Conservation (phyloP, 2,888 invertebrate genomes). For the Saturnia japonica region DNA sequence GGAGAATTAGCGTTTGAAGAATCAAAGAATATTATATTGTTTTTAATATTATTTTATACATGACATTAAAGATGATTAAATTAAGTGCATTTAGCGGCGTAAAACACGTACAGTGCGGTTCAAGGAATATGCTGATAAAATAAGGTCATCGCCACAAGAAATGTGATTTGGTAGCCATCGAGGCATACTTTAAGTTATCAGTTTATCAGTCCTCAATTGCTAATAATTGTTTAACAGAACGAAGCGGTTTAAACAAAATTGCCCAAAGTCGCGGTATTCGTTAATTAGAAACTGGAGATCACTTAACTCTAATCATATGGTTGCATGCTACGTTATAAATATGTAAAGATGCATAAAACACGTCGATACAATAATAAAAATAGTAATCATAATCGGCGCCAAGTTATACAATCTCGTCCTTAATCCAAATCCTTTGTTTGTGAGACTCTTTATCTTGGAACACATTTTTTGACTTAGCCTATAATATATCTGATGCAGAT, state of each 20-base stretch:
- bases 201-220: not conserved
- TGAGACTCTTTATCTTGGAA: not conserved
- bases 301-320: not conserved
- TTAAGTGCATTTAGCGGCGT: too few relatives aligned
- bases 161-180: not conserved
- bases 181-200: not conserved
- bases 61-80: too few relatives aligned
- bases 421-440: not conserved
- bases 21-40: too few relatives aligned
- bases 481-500: not conserved
- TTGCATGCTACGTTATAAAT: not conserved
- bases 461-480: not conserved
- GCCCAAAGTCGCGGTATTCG: not conserved
- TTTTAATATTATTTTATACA: too few relatives aligned
- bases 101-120: not conserved
- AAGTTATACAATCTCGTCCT: not conserved
- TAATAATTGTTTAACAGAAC: not conserved
- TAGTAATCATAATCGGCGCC: not conserved
- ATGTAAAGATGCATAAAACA: not conserved
- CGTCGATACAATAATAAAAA: not conserved
- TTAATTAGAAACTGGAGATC: not conserved
- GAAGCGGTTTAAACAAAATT: not conserved
- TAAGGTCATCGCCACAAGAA: not conserved
- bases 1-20: too few relatives aligned
- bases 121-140: not conserved